Evolutionary conservation across 2,797 vertebrate genomes (phyloP).

Genomic region (Alca torda): DNA sequence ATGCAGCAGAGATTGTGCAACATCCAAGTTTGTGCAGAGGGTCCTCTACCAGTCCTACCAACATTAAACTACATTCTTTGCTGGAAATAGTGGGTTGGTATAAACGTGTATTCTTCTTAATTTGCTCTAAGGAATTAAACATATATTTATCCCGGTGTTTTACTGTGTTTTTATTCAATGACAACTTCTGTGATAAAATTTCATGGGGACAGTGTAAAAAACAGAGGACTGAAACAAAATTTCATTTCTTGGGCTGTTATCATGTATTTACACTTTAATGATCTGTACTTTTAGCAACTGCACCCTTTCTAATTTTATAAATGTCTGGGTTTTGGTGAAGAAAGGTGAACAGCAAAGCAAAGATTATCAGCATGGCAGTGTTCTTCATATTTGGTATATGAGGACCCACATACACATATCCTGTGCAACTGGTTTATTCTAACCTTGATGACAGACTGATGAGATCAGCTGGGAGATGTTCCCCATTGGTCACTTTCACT

Average conservation of each 20-base stretch:
- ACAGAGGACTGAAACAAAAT: not conserved
- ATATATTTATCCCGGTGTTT: not conserved
- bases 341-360: not conserved
- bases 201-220: not conserved
- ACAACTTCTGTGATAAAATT: not conserved
- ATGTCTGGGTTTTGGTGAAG: not conserved
- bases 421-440: constrained; percentile 78
- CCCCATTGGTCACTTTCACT: constrained; percentile 98
- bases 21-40: constrained; percentile 77
- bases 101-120: not conserved
- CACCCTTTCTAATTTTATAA: constrained; percentile 6
- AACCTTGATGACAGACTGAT: constrained; percentile 99
- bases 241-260: not conserved
- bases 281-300: not conserved
- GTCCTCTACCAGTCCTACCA: constrained; percentile 76
- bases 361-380: not conserved
- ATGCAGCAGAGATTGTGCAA: constrained; percentile 79
- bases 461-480: constrained; percentile 99
- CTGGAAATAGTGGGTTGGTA: constrained; percentile 5
- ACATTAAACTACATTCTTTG: not conserved
- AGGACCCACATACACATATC: constrained; percentile 77
- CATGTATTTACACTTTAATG: not conserved
- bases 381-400: constrained; percentile 53
- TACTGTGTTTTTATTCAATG: not conserved
- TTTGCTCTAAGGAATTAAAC: not conserved